phyloP scores from a whole-genome alignment of 2,888 invertebrate genomes.

The Caenorhabditis afra region DNA sequence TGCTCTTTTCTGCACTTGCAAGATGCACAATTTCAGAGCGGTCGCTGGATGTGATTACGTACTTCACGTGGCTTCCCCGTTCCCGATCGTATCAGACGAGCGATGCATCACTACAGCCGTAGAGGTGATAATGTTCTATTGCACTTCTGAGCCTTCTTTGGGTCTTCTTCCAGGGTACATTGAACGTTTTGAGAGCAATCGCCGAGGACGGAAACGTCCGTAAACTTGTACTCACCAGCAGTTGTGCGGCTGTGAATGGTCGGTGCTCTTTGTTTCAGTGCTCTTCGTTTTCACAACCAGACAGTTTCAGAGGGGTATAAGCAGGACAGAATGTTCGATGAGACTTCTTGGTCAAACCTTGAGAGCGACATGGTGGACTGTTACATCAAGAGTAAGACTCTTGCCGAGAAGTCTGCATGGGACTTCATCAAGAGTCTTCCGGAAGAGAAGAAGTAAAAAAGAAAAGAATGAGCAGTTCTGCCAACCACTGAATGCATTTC shows the following conservation, averaged over 20 bases:
- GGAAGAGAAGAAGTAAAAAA: constrained; percentile 41
- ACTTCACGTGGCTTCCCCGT: constrained; percentile 79
- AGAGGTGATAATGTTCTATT: constrained; percentile 30
- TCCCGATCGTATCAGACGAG: constrained; percentile 78
- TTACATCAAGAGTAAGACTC: constrained; percentile 81
- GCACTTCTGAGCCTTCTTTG: constrained; percentile 14
- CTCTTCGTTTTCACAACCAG: not conserved
- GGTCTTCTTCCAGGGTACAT: constrained; percentile 57
- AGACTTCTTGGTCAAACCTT: constrained; percentile 75
- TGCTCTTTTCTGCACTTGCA: not conserved
- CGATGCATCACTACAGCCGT: constrained; percentile 68
- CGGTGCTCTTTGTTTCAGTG: constrained; percentile 15
- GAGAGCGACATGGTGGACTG: constrained; percentile 66
- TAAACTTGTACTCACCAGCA: constrained; percentile 83
- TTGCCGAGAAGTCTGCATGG: constrained; percentile 84
- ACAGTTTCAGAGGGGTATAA: constrained; percentile 75
- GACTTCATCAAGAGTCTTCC: constrained; percentile 81
- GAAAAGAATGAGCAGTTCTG: not conserved
- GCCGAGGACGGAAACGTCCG: constrained; percentile 81
- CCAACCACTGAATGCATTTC: constrained; percentile 41
- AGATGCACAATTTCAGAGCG: constrained; percentile 61
- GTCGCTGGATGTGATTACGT: constrained; percentile 75
- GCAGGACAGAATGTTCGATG: constrained; percentile 71
- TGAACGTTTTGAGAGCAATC: constrained; percentile 69
- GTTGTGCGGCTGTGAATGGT: constrained; percentile 82